Percentiles rank a stretch among this genome's conserved stretches.
Conservation (phyloP, 2,797 vertebrate species). For the Sus cebifrons region DNA sequence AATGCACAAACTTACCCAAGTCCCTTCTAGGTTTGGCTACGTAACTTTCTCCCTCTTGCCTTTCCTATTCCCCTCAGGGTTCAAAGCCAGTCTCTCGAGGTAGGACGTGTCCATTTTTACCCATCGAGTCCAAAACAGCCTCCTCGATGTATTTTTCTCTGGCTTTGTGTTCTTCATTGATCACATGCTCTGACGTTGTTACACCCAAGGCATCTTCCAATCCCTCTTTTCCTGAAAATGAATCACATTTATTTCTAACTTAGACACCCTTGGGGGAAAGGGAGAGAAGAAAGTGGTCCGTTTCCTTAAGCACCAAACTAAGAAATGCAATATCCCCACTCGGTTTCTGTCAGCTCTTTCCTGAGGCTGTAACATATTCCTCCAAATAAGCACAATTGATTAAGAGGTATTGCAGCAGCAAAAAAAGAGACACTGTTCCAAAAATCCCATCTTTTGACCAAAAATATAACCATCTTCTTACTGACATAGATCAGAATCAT, state of each 20-base stretch:
- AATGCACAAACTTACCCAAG: constrained; percentile 58
- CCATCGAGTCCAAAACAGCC: constrained; percentile 57
- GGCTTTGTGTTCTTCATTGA: constrained; percentile 55
- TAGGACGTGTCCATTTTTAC: constrained; percentile 56
- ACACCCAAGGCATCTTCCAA: constrained; percentile 39
- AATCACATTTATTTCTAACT: constrained; percentile 70
- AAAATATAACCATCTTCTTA: constrained; percentile 15
- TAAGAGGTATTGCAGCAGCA: constrained; percentile 6
- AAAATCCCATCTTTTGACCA: constrained; percentile 47
- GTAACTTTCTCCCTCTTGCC: constrained; percentile 54
- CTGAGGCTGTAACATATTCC: constrained; percentile 21
- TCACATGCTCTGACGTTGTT: neutral
- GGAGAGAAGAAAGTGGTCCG: constrained; percentile 45
- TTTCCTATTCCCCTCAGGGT: constrained; percentile 43
- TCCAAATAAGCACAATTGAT: constrained; percentile 56
- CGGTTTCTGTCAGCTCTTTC: constrained; percentile 35
- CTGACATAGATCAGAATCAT: constrained; percentile 29
- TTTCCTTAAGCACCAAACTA: constrained; percentile 48
- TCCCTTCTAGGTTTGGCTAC: constrained; percentile 39
- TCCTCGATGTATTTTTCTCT: constrained; percentile 65
- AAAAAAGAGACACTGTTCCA: constrained; percentile 22
- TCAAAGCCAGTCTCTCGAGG: constrained; percentile 39
- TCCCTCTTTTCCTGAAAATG: constrained; percentile 68
- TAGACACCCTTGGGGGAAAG: constrained; percentile 51
- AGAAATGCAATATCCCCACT: constrained; percentile 16